phyloP scores from a whole-genome alignment of 2,797 vertebrate genomes.

The Triplophysa bombifrons region DNA sequence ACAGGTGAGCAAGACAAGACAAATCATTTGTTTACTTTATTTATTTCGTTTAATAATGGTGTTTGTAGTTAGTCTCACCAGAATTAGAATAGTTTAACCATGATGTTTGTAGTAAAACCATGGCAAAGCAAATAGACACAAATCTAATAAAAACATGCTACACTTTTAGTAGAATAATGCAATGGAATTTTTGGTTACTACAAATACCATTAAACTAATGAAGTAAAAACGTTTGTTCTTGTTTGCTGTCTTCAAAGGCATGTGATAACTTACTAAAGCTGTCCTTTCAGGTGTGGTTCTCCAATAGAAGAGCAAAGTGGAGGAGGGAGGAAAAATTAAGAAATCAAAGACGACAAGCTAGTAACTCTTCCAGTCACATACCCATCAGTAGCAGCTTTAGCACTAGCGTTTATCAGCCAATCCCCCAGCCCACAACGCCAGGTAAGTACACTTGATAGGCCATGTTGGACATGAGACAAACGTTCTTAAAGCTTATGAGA shows the following conservation, averaged over 20 bases:
- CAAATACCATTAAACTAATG: neutral
- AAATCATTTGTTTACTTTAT: too few species aligned
- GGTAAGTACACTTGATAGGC: slow-evolving; percentile 73
- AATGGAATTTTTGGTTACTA: too few species aligned
- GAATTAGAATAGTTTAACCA: too few species aligned
- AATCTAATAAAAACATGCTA: too few species aligned
- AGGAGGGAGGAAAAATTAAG: slow-evolving; percentile 96
- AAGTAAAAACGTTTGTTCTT: neutral
- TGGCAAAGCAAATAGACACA: too few species aligned
- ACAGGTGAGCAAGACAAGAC: slow-evolving; percentile 82
- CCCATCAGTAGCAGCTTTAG: slow-evolving; percentile 99
- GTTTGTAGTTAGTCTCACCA: too few species aligned
- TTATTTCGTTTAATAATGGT: too few species aligned
- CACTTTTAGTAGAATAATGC: too few species aligned
- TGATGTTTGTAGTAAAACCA: too few species aligned
- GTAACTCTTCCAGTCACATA: slow-evolving; percentile 92
- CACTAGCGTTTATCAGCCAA: slow-evolving; percentile 91
- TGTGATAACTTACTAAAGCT: neutral
- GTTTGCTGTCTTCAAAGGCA: neutral
- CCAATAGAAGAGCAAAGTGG: slow-evolving; percentile 98
- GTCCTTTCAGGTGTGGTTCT: slow-evolving; percentile 93
- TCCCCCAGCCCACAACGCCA: slow-evolving; percentile 90
- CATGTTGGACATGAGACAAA: neutral
- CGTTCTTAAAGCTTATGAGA: neutral
- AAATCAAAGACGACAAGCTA: slow-evolving; percentile 93